Percentiles rank a stretch among this genome's conserved stretches.
phyloP scores from a whole-genome alignment of 1,140 invertebrate genomes.

The Brachionus plicatilis region DNA sequence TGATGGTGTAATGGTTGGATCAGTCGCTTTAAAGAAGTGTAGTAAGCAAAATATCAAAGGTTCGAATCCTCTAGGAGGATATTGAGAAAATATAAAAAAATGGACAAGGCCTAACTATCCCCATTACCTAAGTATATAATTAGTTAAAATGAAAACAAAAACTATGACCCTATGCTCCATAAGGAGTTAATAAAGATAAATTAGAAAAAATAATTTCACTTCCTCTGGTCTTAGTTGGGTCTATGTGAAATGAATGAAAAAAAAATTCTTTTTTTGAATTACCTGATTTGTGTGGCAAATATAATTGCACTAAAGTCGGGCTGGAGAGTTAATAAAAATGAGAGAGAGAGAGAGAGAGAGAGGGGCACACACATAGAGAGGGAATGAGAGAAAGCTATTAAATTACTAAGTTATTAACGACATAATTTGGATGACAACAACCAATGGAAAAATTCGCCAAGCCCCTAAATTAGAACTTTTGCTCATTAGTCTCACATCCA shows the following conservation, averaged over 20 bases:
- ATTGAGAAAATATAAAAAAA: no score
- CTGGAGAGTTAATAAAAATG: not conserved
- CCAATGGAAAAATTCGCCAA: not conserved
- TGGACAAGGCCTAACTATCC: no score
- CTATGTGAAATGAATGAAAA: not conserved
- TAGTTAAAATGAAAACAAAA: no score
- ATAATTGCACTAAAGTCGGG: not conserved
- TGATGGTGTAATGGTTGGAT: no score
- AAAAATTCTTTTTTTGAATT: not conserved
- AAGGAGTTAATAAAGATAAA: no score
- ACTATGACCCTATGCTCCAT: no score
- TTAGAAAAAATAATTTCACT: no score
- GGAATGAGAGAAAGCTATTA: slow-evolving; percentile 2
- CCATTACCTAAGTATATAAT: no score
- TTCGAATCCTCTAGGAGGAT: no score
- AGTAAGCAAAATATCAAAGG: no score
- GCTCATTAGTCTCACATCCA: not conserved
- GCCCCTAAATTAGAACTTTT: not conserved
- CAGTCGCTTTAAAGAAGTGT: no score
- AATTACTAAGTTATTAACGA: slow-evolving; percentile 29
- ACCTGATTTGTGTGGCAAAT: slow-evolving; percentile 9
- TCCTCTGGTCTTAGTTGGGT: no score
- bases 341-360: not conserved
- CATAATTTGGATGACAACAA: slow-evolving; percentile 18
- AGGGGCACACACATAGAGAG: not conserved